Conservation (phyloP, 2,888 invertebrate species). For the Nezara viridula region DNA sequence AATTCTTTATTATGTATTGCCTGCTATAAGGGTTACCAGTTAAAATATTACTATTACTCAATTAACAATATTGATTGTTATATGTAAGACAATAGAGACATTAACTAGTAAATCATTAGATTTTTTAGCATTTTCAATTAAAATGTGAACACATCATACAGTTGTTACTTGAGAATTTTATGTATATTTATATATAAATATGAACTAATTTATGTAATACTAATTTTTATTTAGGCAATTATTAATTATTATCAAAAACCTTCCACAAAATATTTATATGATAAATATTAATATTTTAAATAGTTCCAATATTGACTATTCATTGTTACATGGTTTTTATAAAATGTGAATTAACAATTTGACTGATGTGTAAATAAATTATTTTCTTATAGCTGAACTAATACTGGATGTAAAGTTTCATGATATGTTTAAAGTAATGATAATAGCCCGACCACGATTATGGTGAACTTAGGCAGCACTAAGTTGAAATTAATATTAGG, state of each 20-base stretch:
- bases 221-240: background rate
- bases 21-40: background rate
- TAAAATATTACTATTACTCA: background rate
- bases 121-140: background rate
- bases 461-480: no score
- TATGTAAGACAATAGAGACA: background rate
- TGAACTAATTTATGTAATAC: background rate
- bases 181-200: background rate
- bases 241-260: background rate
- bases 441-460: no score
- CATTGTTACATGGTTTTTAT: background rate
- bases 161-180: background rate
- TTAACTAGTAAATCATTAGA: background rate
- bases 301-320: background rate
- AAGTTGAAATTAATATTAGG: no score
- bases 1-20: background rate
- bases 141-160: background rate
- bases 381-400: conserved; percentile 6
- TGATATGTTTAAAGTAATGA: background rate
- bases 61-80: background rate
- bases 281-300: background rate
- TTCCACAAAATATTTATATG: background rate
- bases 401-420: background rate
- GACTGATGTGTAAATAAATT: conserved; percentile 29
- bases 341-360: background rate